phyloP scores from a whole-genome alignment of 2,113 vertebrate genomes.

The Cyphomyrus plagiostoma region DNA sequence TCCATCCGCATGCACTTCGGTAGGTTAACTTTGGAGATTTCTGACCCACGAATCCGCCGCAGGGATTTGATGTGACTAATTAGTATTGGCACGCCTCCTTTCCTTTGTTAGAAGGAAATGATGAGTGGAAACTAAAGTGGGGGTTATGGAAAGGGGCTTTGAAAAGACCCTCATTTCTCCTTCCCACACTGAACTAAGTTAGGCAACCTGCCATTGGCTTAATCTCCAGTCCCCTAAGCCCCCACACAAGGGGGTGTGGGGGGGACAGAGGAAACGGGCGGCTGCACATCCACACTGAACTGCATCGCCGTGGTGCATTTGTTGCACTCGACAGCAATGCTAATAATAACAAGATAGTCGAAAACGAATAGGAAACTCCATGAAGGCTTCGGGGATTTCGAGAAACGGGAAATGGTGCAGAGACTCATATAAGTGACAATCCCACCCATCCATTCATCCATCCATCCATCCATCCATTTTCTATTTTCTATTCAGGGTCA shows the following conservation, averaged over 20 bases:
- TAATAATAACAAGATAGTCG: background rate
- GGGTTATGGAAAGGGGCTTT: conserved; percentile 8
- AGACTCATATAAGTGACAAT: background rate
- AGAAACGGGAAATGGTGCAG: background rate
- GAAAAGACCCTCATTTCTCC: conserved; percentile 22
- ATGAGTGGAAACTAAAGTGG: conserved; percentile 26
- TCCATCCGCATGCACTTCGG: conserved; percentile 33
- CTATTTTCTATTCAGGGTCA: background rate
- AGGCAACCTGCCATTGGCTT: conserved; percentile 10
- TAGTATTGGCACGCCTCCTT: conserved; percentile 38
- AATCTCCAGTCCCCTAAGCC: conserved; percentile 10
- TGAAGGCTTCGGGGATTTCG: background rate
- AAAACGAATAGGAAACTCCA: background rate
- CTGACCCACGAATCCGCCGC: conserved; percentile 12
- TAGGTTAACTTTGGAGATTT: conserved; percentile 25
- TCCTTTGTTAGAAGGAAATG: conserved; percentile 30
- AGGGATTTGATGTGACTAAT: conserved; percentile 36
- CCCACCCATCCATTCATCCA: background rate
- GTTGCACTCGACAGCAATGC: background rate
- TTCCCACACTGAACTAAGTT: conserved; percentile 15
- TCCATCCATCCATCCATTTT: background rate
- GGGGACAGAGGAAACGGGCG: background rate
- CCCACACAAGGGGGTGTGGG: background rate
- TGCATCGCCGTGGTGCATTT: background rate
- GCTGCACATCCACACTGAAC: background rate